phyloP scores from a whole-genome alignment of 2,113 vertebrate species.

The Petrocephalus zakoni region DNA sequence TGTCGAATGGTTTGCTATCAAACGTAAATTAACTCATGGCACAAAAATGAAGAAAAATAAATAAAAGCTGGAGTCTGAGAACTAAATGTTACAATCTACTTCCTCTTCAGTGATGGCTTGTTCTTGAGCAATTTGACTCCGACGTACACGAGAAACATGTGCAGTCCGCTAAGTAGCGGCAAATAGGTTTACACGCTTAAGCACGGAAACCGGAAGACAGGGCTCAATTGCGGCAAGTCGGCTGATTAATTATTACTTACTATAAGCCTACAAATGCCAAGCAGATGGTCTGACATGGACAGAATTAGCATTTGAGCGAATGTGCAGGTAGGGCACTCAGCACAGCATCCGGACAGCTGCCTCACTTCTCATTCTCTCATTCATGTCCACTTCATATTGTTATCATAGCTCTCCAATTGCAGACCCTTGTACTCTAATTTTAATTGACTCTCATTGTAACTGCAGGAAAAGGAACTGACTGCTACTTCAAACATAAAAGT shows the following conservation, averaged over 20 bases:
- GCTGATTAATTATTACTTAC: slow-evolving; percentile 49
- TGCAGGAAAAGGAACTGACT: background rate
- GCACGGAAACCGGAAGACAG: slow-evolving; percentile 31
- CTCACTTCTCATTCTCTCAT: background rate
- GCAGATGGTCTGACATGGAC: slow-evolving; percentile 54
- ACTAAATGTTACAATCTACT: background rate
- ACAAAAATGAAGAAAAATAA: background rate
- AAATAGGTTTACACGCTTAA: slow-evolving; percentile 29
- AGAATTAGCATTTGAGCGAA: slow-evolving; percentile 51
- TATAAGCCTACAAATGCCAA: slow-evolving; percentile 46
- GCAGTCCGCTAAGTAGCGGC: slow-evolving; percentile 27
- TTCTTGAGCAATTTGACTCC: background rate
- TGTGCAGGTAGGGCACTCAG: slow-evolving; percentile 45
- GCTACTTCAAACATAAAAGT: background rate
- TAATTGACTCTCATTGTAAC: background rate
- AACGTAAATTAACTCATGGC: background rate
- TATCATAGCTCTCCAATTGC: slow-evolving; percentile 11
- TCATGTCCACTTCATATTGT: slow-evolving; percentile 12
- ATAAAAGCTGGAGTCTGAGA: background rate
- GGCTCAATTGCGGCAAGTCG: slow-evolving; percentile 38
- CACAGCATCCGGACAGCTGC: slow-evolving; percentile 37
- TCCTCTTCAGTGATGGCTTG: background rate
- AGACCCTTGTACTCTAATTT: background rate
- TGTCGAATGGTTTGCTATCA: too few relatives aligned
- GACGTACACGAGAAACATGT: background rate